Evolutionary conservation across 2,888 invertebrate species (phyloP).

Genomic region (Argyra leucocephala): DNA sequence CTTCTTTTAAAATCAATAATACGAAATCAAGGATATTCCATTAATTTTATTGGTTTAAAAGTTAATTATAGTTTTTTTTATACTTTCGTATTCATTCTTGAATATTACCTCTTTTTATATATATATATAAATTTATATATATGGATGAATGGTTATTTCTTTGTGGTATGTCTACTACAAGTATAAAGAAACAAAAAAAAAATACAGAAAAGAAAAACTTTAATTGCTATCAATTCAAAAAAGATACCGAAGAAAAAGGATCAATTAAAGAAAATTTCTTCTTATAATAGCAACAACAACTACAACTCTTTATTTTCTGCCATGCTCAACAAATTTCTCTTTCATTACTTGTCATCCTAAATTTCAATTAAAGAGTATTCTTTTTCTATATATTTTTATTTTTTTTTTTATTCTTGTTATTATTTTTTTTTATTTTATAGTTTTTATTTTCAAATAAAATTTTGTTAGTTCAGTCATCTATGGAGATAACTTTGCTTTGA

Average conservation of each 20-base stretch:
- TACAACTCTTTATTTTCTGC: background rate
- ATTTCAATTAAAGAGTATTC: background rate
- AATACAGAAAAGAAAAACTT: background rate
- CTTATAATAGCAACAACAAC: too few relatives aligned
- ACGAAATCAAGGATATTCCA: too few relatives aligned
- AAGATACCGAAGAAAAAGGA: background rate
- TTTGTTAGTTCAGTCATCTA: too few relatives aligned
- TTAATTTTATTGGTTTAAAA: too few relatives aligned
- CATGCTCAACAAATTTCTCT: background rate
- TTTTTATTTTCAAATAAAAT: too few relatives aligned
- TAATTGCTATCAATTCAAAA: background rate
- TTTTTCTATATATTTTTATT: background rate
- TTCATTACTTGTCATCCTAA: slow-evolving; percentile 1
- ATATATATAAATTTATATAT: too few relatives aligned
- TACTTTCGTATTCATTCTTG: too few relatives aligned
- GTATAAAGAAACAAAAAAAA: background rate
- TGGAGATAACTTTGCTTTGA: too few relatives aligned
- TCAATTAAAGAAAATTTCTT: background rate
- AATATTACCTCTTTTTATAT: too few relatives aligned
- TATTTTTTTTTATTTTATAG: background rate
- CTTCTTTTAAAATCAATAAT: too few relatives aligned
- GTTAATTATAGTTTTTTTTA: too few relatives aligned
- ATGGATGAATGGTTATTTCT: too few relatives aligned
- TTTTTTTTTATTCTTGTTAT: background rate
- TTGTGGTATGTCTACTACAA: background rate